Evolutionary conservation across 2,113 vertebrate genomes (phyloP).

Genomic region (Thamnaconus septentrionalis): DNA sequence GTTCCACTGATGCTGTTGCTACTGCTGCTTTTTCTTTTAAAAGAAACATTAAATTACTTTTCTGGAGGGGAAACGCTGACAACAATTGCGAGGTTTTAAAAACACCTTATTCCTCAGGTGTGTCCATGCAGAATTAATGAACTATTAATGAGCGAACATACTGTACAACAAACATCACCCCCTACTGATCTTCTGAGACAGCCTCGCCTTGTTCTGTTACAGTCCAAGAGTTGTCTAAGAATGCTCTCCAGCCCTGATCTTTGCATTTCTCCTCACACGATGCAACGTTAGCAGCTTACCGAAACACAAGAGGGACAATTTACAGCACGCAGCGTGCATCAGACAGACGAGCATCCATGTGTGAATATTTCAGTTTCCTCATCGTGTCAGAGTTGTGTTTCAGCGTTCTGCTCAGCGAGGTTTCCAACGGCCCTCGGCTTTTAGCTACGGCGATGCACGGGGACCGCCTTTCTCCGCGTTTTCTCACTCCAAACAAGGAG

Average conservation of each 20-base stretch:
- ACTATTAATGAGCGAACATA: too few species aligned
- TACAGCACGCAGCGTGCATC: conserved; percentile 27
- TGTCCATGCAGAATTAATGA: too few species aligned
- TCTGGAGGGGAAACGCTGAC: too few species aligned
- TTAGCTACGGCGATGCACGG: conserved; percentile 6
- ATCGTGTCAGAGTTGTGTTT: conserved; percentile 26
- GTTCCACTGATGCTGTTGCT: too few species aligned
- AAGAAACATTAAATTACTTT: too few species aligned
- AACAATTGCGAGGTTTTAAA: too few species aligned
- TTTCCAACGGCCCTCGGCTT: conserved; percentile 39
- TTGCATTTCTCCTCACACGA: conserved; percentile 10
- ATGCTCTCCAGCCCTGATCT: neutral
- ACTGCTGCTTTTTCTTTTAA: too few species aligned
- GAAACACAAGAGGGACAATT: conserved; percentile 32
- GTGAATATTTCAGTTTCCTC: conserved; percentile 37
- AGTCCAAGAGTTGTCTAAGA: neutral
- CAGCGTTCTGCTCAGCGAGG: conserved; percentile 28
- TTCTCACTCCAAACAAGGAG: conserved; percentile 38
- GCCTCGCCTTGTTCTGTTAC: too few species aligned
- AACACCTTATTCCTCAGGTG: too few species aligned
- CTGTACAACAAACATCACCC: too few species aligned
- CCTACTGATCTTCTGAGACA: too few species aligned
- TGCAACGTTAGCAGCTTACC: conserved; percentile 23
- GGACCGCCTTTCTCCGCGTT: conserved; percentile 3
- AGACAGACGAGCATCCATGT: conserved; percentile 23